phyloP scores from a whole-genome alignment of 2,888 invertebrate species.

The Encarsia formosa region DNA sequence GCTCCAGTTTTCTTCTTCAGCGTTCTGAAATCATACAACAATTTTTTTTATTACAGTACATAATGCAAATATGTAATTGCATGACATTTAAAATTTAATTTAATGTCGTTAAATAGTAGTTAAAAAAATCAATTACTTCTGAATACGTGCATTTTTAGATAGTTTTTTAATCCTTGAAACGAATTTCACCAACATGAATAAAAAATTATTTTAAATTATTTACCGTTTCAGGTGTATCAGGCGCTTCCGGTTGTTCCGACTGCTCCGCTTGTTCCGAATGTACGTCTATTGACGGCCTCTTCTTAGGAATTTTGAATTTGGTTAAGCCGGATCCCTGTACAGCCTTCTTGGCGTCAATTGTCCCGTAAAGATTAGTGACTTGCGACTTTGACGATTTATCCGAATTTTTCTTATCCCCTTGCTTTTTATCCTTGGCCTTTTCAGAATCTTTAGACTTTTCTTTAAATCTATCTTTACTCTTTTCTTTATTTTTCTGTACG shows the following conservation, averaged over 20 bases:
- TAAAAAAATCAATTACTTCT: too few species aligned
- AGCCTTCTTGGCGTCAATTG: conserved; percentile 47
- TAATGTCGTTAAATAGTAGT: too few species aligned
- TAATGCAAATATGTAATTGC: too few species aligned
- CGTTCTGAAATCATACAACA: conserved; percentile 6
- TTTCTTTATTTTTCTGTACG: neutral
- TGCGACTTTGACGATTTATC: conserved; percentile 52
- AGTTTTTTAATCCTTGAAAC: too few species aligned
- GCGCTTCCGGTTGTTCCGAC: too few species aligned
- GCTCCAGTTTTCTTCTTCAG: conserved; percentile 19
- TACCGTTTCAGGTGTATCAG: too few species aligned
- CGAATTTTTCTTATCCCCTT: conserved; percentile 16
- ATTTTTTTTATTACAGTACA: neutral
- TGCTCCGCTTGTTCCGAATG: too few species aligned
- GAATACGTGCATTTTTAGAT: too few species aligned
- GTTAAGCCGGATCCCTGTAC: conserved; percentile 54
- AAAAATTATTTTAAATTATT: too few species aligned
- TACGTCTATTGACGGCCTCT: conserved; percentile 39
- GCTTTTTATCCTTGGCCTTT: conserved; percentile 9
- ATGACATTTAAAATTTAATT: too few species aligned
- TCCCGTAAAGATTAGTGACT: conserved; percentile 53
- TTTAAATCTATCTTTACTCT: neutral
- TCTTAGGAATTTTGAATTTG: conserved; percentile 57
- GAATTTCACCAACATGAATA: too few species aligned
- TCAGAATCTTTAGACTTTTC: conserved; percentile 11